Percentiles rank a stretch among this genome's conserved stretches.
Conservation (phyloP, 2,888 invertebrate genomes). For the Belgica antarctica region DNA sequence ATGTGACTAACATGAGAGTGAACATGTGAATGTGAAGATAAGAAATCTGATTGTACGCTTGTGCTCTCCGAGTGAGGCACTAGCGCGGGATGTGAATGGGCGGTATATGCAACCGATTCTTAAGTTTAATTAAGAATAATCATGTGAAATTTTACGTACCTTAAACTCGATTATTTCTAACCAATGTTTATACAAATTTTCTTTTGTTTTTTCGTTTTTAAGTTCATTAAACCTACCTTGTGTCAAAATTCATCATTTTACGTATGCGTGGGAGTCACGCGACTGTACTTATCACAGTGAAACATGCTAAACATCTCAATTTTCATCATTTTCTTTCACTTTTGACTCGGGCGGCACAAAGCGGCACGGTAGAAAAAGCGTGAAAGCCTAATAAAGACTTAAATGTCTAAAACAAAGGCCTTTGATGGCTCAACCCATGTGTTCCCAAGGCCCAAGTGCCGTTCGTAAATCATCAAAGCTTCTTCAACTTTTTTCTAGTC, state of each 20-base stretch:
- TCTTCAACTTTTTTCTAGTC: slow-evolving; percentile 20
- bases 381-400: too few species aligned
- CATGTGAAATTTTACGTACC: slow-evolving; percentile 23
- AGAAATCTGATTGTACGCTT: background rate
- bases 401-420: too few species aligned
- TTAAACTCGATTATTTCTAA: slow-evolving; percentile 12
- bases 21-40: too few species aligned
- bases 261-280: too few species aligned
- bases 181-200: background rate
- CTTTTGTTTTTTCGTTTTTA: background rate
- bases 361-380: too few species aligned
- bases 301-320: background rate
- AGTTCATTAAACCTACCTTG: background rate
- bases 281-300: background rate
- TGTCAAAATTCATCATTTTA: background rate
- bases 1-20: background rate
- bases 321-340: background rate
- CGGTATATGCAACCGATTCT: too few species aligned
- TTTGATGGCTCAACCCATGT: background rate
- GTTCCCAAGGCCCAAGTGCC: background rate
- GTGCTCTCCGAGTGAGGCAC: background rate
- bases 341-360: too few species aligned
- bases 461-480: background rate
- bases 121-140: background rate
- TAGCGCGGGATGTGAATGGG: background rate